Evolutionary conservation across 1,140 invertebrate genomes (phyloP).

Genomic region (Maniola jurtina): DNA sequence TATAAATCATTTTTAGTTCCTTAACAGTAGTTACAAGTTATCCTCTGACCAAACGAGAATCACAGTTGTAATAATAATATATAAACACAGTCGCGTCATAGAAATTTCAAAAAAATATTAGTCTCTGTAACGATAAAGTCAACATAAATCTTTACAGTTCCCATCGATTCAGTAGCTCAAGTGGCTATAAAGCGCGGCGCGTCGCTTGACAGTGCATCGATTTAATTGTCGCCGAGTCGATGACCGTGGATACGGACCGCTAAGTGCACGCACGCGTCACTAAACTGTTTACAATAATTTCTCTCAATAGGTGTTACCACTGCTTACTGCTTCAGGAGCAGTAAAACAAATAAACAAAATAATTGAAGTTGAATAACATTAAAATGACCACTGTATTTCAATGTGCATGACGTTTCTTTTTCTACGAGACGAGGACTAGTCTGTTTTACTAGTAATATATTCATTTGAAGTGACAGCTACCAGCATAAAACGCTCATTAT

Average conservation of each 20-base stretch:
- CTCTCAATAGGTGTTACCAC: background rate
- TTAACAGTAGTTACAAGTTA: too few species aligned
- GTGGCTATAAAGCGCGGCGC: slow-evolving; percentile 29
- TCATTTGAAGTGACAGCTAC: too few species aligned
- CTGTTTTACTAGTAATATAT: too few species aligned
- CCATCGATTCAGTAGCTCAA: slow-evolving; percentile 27
- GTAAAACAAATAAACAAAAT: background rate
- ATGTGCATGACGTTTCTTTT: background rate
- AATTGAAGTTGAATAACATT: background rate
- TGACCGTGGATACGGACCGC: slow-evolving; percentile 52
- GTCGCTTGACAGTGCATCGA: slow-evolving; percentile 45
- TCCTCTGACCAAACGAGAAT: too few species aligned
- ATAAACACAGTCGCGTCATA: too few species aligned
- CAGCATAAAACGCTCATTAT: too few species aligned
- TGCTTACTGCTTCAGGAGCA: background rate
- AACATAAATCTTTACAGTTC: slow-evolving; percentile 9
- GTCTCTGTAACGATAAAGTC: too few species aligned
- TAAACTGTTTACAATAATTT: slow-evolving; percentile 26
- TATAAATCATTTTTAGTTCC: too few species aligned
- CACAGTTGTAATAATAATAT: too few species aligned
- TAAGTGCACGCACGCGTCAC: slow-evolving; percentile 38
- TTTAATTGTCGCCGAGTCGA: slow-evolving; percentile 64
- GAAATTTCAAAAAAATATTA: background rate
- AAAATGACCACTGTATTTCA: too few species aligned
- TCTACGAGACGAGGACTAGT: too few species aligned